A percentile compares a stretch with the other conserved stretches of the same genome.
phyloP scores from a whole-genome alignment of 2,113 vertebrate species.

The Cynocephalus volans region DNA sequence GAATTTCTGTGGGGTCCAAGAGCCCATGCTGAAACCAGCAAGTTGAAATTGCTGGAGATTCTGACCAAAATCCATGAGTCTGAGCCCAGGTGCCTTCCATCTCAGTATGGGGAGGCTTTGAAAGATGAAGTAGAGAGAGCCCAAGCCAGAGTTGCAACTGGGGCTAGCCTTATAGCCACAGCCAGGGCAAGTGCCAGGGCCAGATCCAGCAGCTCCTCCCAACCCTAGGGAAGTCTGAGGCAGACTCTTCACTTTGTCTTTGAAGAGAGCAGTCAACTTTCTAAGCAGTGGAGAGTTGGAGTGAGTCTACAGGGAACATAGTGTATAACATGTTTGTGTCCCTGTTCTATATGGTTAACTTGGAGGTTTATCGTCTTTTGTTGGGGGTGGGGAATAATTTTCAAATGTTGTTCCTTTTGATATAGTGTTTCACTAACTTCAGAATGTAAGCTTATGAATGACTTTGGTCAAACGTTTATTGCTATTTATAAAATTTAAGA shows the following conservation, averaged over 20 bases:
- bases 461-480: not conserved
- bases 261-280: not conserved
- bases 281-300: not conserved
- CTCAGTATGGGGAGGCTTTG: not conserved
- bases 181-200: too few species aligned
- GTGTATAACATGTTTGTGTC: not conserved
- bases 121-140: not conserved
- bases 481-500: not conserved
- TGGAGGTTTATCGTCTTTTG: not conserved
- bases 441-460: not conserved
- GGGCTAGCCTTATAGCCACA: too few species aligned
- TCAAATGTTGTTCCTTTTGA: not conserved
- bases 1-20: not conserved
- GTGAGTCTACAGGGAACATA: not conserved
- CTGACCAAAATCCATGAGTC: not conserved
- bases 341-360: not conserved
- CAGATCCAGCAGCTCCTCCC: not conserved
- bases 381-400: not conserved
- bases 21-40: not conserved
- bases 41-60: conserved; percentile 39
- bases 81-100: not conserved
- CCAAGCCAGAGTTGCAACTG: not conserved
- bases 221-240: not conserved
- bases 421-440: not conserved
- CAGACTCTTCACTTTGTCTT: not conserved